These are phyloP conservation scores for Galagoides demidoff DNA, from an alignment of 2,797 vertebrate species.

Conservation along the genomic window DNA sequence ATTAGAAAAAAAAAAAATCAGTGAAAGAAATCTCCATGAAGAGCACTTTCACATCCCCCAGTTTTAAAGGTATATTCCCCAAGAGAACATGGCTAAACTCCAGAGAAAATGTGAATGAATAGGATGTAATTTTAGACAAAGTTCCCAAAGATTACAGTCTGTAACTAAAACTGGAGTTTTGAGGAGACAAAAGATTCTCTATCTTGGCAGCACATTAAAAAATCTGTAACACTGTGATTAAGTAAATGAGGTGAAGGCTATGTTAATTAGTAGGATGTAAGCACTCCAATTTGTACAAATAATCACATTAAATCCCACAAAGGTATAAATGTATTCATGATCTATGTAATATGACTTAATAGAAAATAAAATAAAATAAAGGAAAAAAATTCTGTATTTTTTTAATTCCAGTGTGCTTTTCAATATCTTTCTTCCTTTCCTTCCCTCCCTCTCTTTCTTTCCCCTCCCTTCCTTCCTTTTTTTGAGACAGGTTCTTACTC, in stretches of 20 bases:
- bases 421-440: not conserved
- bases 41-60: not conserved
- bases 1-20: conserved; percentile 17
- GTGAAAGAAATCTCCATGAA: conserved; percentile 26
- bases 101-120: conserved; percentile 43
- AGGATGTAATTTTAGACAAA: conserved; percentile 50
- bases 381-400: not conserved
- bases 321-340: too few species aligned
- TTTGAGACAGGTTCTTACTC: too few species aligned
- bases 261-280: too few species aligned
- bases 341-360: too few species aligned
- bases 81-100: not conserved
- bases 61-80: not conserved
- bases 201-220: not conserved
- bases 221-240: not conserved
- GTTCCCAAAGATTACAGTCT: conserved; percentile 41
- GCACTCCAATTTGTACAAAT: too few species aligned
- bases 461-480: too few species aligned
- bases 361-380: too few species aligned
- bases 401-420: conserved; percentile 22
- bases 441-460: too few species aligned
- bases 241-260: too few species aligned
- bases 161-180: conserved; percentile 20
- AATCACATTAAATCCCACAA: too few species aligned
- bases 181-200: conserved; percentile 13